Conservation (phyloP, 30 jellyfish, hydroid and myxozoan species). For the Calvadosia cruxmelitensis region DNA sequence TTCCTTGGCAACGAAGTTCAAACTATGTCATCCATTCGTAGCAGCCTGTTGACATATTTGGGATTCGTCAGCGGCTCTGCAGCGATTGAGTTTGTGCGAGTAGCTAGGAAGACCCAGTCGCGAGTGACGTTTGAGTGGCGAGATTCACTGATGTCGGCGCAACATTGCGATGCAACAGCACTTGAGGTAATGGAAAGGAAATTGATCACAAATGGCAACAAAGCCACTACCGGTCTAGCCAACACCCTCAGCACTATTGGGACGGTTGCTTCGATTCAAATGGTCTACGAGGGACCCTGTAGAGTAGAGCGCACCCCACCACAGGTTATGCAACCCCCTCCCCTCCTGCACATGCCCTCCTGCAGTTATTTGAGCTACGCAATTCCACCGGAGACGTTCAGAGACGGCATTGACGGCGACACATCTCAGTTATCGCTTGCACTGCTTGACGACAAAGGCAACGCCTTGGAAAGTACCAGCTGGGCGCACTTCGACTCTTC, state of each 20-base stretch:
- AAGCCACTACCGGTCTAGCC: slow-evolving; percentile 21
- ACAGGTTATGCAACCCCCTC: slow-evolving; percentile 32
- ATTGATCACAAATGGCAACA: slow-evolving; percentile 8
- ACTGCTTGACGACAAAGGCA: slow-evolving; percentile 18
- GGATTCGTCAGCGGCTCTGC: not conserved
- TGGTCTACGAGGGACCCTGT: slow-evolving; percentile 37
- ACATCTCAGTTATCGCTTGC: slow-evolving; percentile 41
- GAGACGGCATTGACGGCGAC: slow-evolving; percentile 62
- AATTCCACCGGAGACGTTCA: slow-evolving; percentile 60
- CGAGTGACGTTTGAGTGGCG: slow-evolving; percentile 45
- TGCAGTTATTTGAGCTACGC: slow-evolving; percentile 44
- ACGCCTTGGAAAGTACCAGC: slow-evolving; percentile 8
- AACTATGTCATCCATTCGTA: not conserved
- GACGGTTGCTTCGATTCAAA: slow-evolving; percentile 4
- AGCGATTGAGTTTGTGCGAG: not conserved
- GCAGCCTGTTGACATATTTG: not conserved
- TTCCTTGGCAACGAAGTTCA: not conserved
- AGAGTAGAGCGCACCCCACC: slow-evolving; percentile 41
- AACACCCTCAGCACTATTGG: slow-evolving; percentile 23
- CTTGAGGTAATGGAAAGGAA: slow-evolving; percentile 3
- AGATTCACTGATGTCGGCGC: slow-evolving; percentile 36
- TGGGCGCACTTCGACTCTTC: slow-evolving; percentile 36
- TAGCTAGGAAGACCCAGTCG: not conserved
- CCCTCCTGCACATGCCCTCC: slow-evolving; percentile 24
- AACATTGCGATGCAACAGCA: slow-evolving; percentile 20